Conservation (phyloP, 2,888 invertebrate species). For the Barypeithes pellucidus region DNA sequence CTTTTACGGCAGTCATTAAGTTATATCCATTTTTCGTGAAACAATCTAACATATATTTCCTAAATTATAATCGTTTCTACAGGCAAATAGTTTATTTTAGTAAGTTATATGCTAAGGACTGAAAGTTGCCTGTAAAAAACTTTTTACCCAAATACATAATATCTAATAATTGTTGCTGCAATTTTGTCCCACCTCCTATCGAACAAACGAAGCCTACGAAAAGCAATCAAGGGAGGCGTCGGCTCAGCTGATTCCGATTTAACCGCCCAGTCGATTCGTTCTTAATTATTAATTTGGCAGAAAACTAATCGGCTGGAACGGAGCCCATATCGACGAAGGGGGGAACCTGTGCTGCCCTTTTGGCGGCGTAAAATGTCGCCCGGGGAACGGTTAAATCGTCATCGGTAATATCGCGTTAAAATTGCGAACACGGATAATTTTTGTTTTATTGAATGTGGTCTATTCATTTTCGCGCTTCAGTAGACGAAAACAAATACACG, state of each 20-base stretch:
- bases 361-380: constrained; percentile 11
- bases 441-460: neutral
- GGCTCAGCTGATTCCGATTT: constrained; percentile 17
- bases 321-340: constrained; percentile 15
- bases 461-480: too few relatives aligned
- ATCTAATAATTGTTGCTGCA: neutral
- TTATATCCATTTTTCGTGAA: too few relatives aligned
- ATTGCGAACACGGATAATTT: constrained; percentile 4
- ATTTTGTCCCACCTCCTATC: neutral
- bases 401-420: constrained; percentile 6
- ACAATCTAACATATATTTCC: too few relatives aligned
- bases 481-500: too few relatives aligned
- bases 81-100: too few relatives aligned
- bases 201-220: constrained; percentile 23
- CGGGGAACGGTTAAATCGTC: constrained; percentile 4
- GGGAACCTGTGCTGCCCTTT: constrained; percentile 7
- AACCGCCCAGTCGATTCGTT: constrained; percentile 28
- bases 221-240: constrained; percentile 29
- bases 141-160: too few relatives aligned
- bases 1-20: too few relatives aligned
- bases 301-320: constrained; percentile 35
- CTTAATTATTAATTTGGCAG: constrained; percentile 34
- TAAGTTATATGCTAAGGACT: too few relatives aligned
- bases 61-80: too few relatives aligned
- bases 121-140: too few relatives aligned